phyloP scores from a whole-genome alignment of 2,797 vertebrate species.

The Spondyliosoma cantharus region DNA sequence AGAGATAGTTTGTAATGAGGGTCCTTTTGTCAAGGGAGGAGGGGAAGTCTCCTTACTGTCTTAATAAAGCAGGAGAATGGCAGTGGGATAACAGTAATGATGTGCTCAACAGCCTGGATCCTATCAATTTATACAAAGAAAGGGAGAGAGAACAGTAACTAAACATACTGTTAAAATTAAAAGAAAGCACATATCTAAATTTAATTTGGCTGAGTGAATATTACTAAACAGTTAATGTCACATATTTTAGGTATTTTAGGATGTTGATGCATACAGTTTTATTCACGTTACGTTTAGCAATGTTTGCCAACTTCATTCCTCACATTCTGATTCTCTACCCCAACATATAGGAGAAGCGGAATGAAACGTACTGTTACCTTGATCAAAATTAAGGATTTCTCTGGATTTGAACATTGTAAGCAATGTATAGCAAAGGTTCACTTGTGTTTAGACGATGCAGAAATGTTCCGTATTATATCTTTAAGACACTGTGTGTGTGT shows the following conservation, averaged over 20 bases:
- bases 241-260: neutral
- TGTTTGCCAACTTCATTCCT: no score
- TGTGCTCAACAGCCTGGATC: constrained; percentile 59
- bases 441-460: no score
- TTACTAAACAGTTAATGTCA: neutral
- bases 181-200: neutral
- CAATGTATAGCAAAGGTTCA: no score
- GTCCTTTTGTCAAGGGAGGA: constrained; percentile 62
- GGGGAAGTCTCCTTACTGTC: constrained; percentile 52
- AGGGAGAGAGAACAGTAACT: neutral
- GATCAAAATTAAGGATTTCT: no score
- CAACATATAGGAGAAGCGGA: no score
- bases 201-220: neutral
- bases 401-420: no score
- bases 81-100: constrained; percentile 64
- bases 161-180: constrained; percentile 7
- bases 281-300: no score
- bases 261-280: neutral
- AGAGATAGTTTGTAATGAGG: constrained; percentile 67
- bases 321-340: no score
- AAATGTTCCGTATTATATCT: no score
- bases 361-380: no score
- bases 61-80: constrained; percentile 67
- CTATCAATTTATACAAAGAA: constrained; percentile 54
- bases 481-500: neutral